Evolutionary conservation across 1,140 invertebrate species (phyloP), one percentile per base, ranked within the genome.

Genomic region (Pseudobourletiella spinata): DNA sequence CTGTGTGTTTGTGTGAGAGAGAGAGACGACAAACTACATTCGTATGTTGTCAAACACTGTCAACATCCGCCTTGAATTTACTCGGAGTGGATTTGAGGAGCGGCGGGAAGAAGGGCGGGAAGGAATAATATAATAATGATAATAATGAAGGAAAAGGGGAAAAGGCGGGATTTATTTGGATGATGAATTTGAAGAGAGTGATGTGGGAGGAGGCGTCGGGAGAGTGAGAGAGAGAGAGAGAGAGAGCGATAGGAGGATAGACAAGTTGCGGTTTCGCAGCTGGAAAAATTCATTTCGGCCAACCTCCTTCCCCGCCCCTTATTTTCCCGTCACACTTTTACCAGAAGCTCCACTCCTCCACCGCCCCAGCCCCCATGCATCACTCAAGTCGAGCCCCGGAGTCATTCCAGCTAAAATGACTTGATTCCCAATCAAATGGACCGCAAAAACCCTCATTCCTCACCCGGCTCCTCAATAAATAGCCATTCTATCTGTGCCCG

Each of bases 281-380:
- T 64, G 63, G 58, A 59, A 59, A 59, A n/a, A n/a, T n/a, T n/a
- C n/a, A n/a, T n/a, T n/a, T n/a, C 56, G 56, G 50, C 56, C 61
- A 58, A 30, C 61, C 61, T 63, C 54, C 42, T 59, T 55, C 35
- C 42, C 63, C 63, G 57, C 63, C 63, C 57, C 48, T 59, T 28
- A 51, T 58, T 64, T 59, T 52, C 29, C 54, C 30, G 29, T 48
- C 16, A 39, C 42, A 59, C 46, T 8, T 25, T 32, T 39, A 29
- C 43, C 35, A 16, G 22, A 20, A 42, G 22, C 51, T 29, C 20
- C 28, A 29, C 22, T 29, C 51, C 3, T 3, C 18, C 32, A 20
- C 22, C 51, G 22, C 29, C 18, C 32, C 51, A 18, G 6, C 32
- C 51, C n/a, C 8, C 51, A 48, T 48, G n/a, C 55, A 15, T 42